Percentiles rank a stretch among this genome's conserved stretches.
Evolutionary conservation across 2,797 vertebrate genomes (phyloP).

Genomic region (Syndactyla subalaris): DNA sequence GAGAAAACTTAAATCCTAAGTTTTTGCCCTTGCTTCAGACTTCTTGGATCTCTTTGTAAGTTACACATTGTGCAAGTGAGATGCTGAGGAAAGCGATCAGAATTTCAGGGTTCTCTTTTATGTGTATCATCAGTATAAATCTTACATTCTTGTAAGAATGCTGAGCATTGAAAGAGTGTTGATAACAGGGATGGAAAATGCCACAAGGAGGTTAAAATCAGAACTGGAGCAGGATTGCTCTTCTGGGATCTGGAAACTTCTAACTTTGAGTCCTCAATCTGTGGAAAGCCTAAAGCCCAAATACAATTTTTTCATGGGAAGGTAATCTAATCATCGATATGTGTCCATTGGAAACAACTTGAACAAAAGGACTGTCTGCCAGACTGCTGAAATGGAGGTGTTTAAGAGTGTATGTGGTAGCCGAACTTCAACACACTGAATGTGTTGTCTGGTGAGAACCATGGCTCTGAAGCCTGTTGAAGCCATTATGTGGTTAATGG

Average conservation of each 20-base stretch:
- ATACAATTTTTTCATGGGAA: neutral
- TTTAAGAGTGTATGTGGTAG: neutral
- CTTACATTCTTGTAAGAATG: neutral
- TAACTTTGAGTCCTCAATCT: neutral
- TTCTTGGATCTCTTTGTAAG: neutral
- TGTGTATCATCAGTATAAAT: neutral
- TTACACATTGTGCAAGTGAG: accelerated
- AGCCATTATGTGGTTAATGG: neutral
- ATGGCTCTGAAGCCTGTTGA: neutral
- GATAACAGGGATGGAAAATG: neutral
- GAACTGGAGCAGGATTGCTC: neutral
- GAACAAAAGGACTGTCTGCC: neutral
- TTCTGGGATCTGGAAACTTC: neutral
- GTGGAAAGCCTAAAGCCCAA: neutral
- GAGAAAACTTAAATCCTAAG: neutral
- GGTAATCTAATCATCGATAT: neutral
- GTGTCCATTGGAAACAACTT: neutral
- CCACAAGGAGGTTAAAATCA: neutral
- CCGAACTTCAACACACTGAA: neutral
- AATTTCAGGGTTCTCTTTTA: neutral
- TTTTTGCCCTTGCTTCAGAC: neutral
- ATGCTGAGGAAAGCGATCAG: neutral
- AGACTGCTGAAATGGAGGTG: neutral
- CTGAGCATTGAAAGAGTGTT: neutral
- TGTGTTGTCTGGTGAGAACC: neutral